Base-by-base conservation (phyloP, 2,888 invertebrate genomes). In the Thumatha senex region DNA sequence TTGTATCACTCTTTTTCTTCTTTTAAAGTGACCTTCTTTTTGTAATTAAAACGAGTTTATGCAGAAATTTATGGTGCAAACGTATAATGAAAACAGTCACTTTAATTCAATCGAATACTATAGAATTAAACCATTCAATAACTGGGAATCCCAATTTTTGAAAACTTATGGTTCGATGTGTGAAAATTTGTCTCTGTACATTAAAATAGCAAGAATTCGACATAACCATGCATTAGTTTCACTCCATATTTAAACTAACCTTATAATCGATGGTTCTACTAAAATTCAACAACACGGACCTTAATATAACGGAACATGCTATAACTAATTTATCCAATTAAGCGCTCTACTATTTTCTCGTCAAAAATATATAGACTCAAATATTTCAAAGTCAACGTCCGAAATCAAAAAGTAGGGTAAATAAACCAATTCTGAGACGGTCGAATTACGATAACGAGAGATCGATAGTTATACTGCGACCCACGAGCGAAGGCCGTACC, bases 401-500 rank as follows among this genome's bases (percentile, higher is more conserved):
- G 59, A 63, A 66, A 61, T 65, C 60, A 49, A 67, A 70, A 76
- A 63, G 67, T 76, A 72, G 72, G 68, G 74, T 72, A 76, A 76
- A 76, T 58, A 57, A 61, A 70, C 58, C 58, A 58, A 68, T 73
- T 72, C 58, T 58, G 58, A 64, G 74, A 71, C 70, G 74, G 74
- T 67, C 68, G 64, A 64, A 67, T 73, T 68, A 63, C 61, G 57
- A 55, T 64, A 73, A 66, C 69, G 55, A 70, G 67, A 74, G 64
- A 72, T 71, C 75, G 74, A 76, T 75, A 77, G 67, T 64, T 72
- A 46, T 43, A 31, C 31, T 51, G 53, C 60, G 61, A 67, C 60
- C 72, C 61, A 72, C 68, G 63, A 71, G 51, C 74, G 86, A 86
- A 88, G 85, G 87, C 79, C 82, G 67, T 42, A 55, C 67, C 70